Base-by-base conservation (phyloP, 2,888 invertebrate species). In the Graphium colonna region DNA sequence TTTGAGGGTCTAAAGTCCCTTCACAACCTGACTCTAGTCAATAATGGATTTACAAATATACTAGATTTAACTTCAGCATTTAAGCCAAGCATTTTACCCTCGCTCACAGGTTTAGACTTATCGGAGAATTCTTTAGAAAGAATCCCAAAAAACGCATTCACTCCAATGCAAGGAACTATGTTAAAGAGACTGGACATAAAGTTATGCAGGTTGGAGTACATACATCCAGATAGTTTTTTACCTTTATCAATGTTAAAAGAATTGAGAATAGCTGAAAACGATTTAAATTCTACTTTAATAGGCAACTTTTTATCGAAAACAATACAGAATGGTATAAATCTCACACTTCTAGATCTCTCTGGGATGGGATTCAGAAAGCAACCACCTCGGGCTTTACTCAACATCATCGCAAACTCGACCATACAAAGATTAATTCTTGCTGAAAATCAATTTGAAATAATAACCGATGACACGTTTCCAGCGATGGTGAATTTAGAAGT, bases 381-480 rank as follows among this genome's bases (percentile, higher is more conserved):
- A 16, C 84, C 90, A 0, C 91, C 92, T 0, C 79, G 63, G 53
- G 60, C 71, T 2, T 64, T 92, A 4, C 69, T 92, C 63, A 69
- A 86, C 52, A 76, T 87, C 0, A 86, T 92, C 45, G 89, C 91
- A 4, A 73, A 81, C 12, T 85, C 91, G 0, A 90, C 87, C 1
- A 82, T 92, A 38, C 84, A 77, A 21, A 72, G 75, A 43, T 70
- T 93, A 40, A 79, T 77, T 49, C 65, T 93, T 38, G 79, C 90
- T 0, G 72, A 84, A 46, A 92, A 92, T 65, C 91, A 91, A 61
- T 92, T 92, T 63, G 91, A 92, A 74, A 68, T 82, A 1, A 81
- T 93, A 5, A 64, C 67, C 9, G 78, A 86, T 8, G 75, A 86
- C n/a, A 71, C 77, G 2, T 92, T 93, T 66, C 92, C 92, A 1